Evolutionary conservation across 23 tunicate genomes (phyloP).

Genomic region (Ascidia mentula): DNA sequence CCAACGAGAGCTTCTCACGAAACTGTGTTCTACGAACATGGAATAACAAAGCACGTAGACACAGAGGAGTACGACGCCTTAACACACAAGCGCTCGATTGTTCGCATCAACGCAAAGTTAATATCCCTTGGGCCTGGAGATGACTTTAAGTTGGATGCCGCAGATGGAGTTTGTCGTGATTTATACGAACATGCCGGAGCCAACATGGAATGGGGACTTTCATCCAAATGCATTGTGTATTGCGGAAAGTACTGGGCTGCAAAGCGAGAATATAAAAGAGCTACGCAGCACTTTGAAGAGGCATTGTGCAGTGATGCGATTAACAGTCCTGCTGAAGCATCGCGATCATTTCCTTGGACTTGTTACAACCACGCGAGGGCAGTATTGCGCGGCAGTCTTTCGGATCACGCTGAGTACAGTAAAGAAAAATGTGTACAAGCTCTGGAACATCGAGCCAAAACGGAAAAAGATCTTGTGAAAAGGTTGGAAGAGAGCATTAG

Average conservation of each 20-base stretch:
- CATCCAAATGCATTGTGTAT: constrained; percentile 36
- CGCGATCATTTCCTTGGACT: constrained; percentile 42
- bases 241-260: constrained; percentile 58
- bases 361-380: constrained; percentile 44
- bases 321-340: not conserved
- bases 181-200: not conserved
- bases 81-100: not conserved
- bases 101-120: constrained; percentile 2
- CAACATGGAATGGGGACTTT: not conserved
- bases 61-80: not conserved
- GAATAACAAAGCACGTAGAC: not conserved
- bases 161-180: constrained; percentile 16
- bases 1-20: not conserved
- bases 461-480: not conserved
- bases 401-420: not conserved
- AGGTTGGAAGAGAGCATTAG: too few relatives aligned
- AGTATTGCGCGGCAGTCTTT: not conserved
- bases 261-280: constrained; percentile 9
- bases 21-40: constrained; percentile 13
- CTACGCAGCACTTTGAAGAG: constrained; percentile 9
- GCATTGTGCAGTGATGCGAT: not conserved
- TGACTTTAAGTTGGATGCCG: not conserved
- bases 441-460: not conserved
- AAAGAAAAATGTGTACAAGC: not conserved
- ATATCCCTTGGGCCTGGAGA: not conserved